Evolutionary conservation across 2,797 vertebrate genomes (phyloP).

Genomic region (Amblyopsis hoosieri): DNA sequence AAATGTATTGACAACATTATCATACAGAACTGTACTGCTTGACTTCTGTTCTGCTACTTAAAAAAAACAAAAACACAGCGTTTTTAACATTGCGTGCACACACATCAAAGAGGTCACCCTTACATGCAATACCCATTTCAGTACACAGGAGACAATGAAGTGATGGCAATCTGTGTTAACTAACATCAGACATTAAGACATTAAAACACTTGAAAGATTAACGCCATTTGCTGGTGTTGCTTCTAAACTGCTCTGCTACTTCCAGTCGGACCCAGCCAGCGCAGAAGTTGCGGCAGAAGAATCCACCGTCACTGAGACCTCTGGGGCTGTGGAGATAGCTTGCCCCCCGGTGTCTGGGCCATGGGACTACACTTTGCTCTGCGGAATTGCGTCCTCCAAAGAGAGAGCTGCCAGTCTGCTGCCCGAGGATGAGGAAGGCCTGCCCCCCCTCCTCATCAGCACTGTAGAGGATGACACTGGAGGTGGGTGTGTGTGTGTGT

Average conservation of each 20-base stretch:
- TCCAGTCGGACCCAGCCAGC: conserved; percentile 53
- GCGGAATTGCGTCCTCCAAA: conserved; percentile 79
- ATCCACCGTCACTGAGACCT: conserved; percentile 22
- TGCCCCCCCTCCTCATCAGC: conserved; percentile 88
- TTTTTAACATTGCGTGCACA: too few species aligned
- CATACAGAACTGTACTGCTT: too few species aligned
- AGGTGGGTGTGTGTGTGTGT: conserved; percentile 68
- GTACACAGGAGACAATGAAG: too few species aligned
- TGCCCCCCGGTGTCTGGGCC: conserved; percentile 61
- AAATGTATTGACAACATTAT: too few species aligned
- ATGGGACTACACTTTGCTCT: conserved; percentile 82
- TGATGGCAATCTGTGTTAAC: too few species aligned
- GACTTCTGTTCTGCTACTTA: too few species aligned
- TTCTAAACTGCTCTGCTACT: conserved; percentile 4
- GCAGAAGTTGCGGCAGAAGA: conserved; percentile 30
- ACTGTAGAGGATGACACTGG: conserved; percentile 76
- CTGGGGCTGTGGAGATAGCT: conserved; percentile 28
- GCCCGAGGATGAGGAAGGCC: conserved; percentile 79
- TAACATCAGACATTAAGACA: too few species aligned
- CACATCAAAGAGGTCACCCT: too few species aligned
- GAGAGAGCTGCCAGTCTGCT: conserved; percentile 79
- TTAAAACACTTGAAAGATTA: too few species aligned
- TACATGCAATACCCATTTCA: too few species aligned
- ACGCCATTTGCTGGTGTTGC: neutral
- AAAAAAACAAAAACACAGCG: too few species aligned